phyloP scores from a whole-genome alignment of 2,888 invertebrate genomes.

The Malthinus flaveolus region DNA sequence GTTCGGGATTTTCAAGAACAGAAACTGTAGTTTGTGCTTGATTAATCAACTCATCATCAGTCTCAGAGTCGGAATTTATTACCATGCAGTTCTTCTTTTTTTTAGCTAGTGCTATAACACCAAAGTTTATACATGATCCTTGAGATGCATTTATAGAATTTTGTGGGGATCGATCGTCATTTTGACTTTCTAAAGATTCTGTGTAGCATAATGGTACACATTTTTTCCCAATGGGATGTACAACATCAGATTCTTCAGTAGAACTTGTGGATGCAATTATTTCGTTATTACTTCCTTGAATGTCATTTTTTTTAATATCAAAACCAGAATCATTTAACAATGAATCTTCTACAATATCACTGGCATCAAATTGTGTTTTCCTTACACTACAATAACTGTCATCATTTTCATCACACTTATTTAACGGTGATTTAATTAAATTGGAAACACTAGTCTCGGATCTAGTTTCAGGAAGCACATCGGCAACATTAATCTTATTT shows the following conservation, averaged over 20 bases:
- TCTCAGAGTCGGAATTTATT: constrained; percentile 26
- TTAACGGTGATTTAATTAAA: not conserved
- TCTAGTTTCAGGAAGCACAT: no score
- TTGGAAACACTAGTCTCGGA: no score
- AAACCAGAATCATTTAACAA: constrained; percentile 9
- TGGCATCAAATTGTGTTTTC: no score
- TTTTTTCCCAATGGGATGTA: not conserved
- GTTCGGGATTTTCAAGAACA: not conserved
- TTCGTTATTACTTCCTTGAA: not conserved
- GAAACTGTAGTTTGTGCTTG: not conserved
- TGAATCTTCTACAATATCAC: constrained; percentile 7
- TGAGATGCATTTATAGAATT: no score
- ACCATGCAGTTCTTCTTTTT: not conserved
- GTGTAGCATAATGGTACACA: not conserved
- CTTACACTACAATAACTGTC: not conserved
- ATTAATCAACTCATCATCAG: constrained; percentile 17
- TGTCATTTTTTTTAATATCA: not conserved
- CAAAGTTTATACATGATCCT: not conserved
- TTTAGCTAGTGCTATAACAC: not conserved
- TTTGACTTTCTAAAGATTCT: constrained; percentile 4
- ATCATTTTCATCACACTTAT: not conserved
- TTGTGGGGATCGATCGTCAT: not conserved
- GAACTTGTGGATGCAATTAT: not conserved
- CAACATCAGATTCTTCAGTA: not conserved
- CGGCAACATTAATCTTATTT: no score